Evolutionary conservation across 2,888 invertebrate species (phyloP).

Genomic region (Oscheius sp.): DNA sequence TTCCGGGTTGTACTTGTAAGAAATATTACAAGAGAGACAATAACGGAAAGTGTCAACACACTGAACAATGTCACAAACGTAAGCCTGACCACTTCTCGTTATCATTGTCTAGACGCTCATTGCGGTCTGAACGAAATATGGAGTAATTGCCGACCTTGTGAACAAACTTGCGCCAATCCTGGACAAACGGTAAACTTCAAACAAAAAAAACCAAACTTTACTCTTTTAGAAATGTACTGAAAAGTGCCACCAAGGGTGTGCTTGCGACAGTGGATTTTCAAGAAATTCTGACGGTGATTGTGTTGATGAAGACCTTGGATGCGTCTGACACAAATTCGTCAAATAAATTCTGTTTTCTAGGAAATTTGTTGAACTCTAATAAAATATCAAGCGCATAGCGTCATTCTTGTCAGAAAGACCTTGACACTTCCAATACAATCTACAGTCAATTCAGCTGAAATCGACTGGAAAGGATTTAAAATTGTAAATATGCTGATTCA

Average conservation of each 20-base stretch:
- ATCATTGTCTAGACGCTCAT: too few relatives aligned
- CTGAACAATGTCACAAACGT: constrained; percentile 3
- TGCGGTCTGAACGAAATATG: constrained; percentile 14
- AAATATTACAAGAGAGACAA: constrained; percentile 19
- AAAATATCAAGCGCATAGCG: too few relatives aligned
- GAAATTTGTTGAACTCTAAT: too few relatives aligned
- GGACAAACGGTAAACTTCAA: neutral
- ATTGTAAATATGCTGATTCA: too few relatives aligned
- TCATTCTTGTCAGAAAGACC: too few relatives aligned
- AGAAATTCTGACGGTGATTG: constrained; percentile 14
- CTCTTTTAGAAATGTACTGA: neutral
- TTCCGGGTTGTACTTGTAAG: constrained; percentile 13
- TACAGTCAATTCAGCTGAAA: too few relatives aligned
- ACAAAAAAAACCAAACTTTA: neutral
- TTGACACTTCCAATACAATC: too few relatives aligned
- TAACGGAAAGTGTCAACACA: constrained; percentile 14
- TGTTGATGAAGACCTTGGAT: neutral
- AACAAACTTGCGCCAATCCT: neutral
- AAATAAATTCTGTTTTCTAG: too few relatives aligned
- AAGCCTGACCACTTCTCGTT: too few relatives aligned
- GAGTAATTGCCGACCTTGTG: constrained; percentile 8
- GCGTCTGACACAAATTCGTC: neutral
- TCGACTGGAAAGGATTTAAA: too few relatives aligned
- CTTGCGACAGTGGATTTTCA: constrained; percentile 19
- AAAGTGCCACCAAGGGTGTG: constrained; percentile 12